Base-by-base conservation (phyloP, 2,113 vertebrate species). In the Chelonoidis abingdonii region DNA sequence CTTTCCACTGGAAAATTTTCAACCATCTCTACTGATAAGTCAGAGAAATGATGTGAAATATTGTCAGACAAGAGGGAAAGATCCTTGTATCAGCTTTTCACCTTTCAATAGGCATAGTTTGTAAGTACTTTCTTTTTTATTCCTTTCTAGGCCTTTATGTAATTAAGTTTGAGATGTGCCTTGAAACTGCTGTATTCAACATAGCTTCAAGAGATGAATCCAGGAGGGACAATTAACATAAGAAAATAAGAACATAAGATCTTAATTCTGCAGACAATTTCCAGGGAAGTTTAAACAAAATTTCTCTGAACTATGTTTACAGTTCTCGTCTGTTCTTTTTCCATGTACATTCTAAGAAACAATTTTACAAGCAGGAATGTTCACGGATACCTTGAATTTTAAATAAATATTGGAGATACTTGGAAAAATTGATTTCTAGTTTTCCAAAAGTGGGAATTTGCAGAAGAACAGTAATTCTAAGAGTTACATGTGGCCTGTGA, bases 341-440 rank as follows among this genome's bases (percentile, higher is more conserved):
- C 78, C 72, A 1, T 0, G 2, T 0, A 1, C 5, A 1, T 1
- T 2, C 2, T 1, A 5, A 35, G 49, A 13, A 11, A n/a, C 0
- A 1, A 57, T 4, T 10, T 1, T 24, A 81, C 56, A 13, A 31
- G 25, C 0, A 0, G 52, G 78, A 79, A 59, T 31, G 3, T 31
- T 1, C 7, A 72, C 4, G 22, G 57, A 1, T 31, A 31, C 31
- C 31, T 21, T 1, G 13, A 7, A 1, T 54, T 88, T 65, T 5
- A 2, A 4, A 29, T 35, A 5, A 16, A 27, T 9, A 2, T 17
- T 0, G 24, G 56, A 56, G 6, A 38, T 29, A 1, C 1, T 25
- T 0, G 8, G 1, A 41, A 65, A 38, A 44, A 4, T 0, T 0
- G 21, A 29, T 12, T 2, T 19, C 49, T 1, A 0, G 1, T 1